Conservation (phyloP, 2,888 invertebrate species). For the Amitus sp. region DNA sequence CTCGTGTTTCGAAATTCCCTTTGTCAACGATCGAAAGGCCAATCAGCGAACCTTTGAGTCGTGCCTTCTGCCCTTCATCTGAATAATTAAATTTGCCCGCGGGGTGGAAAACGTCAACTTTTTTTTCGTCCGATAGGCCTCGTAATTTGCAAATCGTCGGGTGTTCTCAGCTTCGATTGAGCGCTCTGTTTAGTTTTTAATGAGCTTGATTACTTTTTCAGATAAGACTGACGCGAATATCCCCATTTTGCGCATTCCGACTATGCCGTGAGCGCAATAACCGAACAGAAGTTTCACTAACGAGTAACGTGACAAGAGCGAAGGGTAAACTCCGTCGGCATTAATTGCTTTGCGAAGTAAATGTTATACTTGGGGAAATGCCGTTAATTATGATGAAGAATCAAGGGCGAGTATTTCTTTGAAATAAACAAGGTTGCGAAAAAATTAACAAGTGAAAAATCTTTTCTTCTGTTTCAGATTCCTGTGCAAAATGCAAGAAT, state of each 20-base stretch:
- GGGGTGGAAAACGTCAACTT: no score
- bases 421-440: slow-evolving; percentile 6
- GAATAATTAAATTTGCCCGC: no score
- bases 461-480: slow-evolving; percentile 23
- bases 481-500: slow-evolving; percentile 14
- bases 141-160: no score
- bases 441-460: neutral
- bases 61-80: no score
- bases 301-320: slow-evolving; percentile 36
- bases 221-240: slow-evolving; percentile 10
- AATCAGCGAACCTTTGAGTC: no score
- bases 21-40: no score
- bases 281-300: slow-evolving; percentile 32
- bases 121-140: neutral
- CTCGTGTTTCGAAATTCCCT: no score
- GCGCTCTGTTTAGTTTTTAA: slow-evolving; percentile 16
- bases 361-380: slow-evolving; percentile 22
- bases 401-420: slow-evolving; percentile 5
- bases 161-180: no score
- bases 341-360: slow-evolving; percentile 28
- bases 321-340: slow-evolving; percentile 31
- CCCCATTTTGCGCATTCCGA: slow-evolving; percentile 16
- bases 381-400: slow-evolving; percentile 23
- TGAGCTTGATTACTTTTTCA: slow-evolving; percentile 17
- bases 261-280: slow-evolving; percentile 24